Conservation (phyloP, 2,113 vertebrate species). For the Boulengeromyrus knoepffleri region DNA sequence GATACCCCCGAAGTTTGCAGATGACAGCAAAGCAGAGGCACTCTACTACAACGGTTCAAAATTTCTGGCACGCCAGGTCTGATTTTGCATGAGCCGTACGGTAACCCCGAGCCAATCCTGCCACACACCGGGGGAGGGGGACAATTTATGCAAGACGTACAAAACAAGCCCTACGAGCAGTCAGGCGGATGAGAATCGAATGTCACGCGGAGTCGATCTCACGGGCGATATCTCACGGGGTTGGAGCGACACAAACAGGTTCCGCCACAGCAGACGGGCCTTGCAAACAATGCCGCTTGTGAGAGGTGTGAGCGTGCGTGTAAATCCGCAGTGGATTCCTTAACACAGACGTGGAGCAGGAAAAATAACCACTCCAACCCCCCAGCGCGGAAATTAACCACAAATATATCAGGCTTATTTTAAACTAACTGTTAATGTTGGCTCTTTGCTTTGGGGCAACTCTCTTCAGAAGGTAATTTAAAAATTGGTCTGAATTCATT, state of each 20-base stretch:
- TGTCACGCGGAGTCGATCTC: not conserved
- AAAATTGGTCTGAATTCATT: not conserved
- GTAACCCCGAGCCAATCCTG: not conserved
- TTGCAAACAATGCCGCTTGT: not conserved
- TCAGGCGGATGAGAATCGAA: not conserved
- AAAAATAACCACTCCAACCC: not conserved
- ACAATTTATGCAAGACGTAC: not conserved
- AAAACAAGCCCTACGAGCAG: not conserved
- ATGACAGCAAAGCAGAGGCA: not conserved
- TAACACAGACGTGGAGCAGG: not conserved
- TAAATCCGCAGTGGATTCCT: not conserved
- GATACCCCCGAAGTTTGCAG: not conserved
- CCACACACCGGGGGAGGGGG: not conserved
- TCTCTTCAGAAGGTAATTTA: not conserved
- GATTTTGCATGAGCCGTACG: not conserved
- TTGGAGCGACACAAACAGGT: conserved; percentile 4
- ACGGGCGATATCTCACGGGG: not conserved
- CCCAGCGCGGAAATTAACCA: not conserved
- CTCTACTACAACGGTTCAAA: not conserved
- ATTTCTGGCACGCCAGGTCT: not conserved
- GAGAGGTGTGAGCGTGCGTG: not conserved
- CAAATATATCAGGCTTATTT: not conserved
- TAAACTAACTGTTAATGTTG: not conserved
- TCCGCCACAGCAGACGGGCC: not conserved
- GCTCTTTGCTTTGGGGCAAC: not conserved